A percentile compares a stretch with the other conserved stretches of the same genome.
phyloP scores from a whole-genome alignment of 2,888 invertebrate genomes.

The Acronicta alni region DNA sequence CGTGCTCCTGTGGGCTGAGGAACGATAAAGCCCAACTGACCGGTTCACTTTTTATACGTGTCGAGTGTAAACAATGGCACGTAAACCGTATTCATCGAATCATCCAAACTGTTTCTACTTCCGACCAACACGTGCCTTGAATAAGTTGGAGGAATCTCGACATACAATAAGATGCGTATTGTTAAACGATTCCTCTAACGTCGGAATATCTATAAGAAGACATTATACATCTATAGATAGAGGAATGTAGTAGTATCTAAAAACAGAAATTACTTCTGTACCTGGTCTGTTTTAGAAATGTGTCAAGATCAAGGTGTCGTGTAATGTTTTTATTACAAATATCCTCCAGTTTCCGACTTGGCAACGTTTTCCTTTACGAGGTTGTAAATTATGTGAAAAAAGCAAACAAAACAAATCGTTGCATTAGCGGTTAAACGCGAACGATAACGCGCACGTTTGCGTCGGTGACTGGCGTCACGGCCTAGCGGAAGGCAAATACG shows the following conservation, averaged over 20 bases:
- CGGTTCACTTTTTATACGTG: conserved; percentile 87
- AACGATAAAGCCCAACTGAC: conserved; percentile 85
- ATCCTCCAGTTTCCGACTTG: conserved; percentile 31
- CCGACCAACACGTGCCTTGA: conserved; percentile 73
- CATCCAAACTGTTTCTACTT: conserved; percentile 82
- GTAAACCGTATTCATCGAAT: conserved; percentile 85
- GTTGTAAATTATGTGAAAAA: conserved; percentile 42
- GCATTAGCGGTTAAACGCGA: conserved; percentile 44
- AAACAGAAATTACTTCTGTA: conserved; percentile 3
- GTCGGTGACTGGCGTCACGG: conserved; percentile 65
- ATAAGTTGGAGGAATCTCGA: conserved; percentile 51
- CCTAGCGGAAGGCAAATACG: conserved; percentile 78
- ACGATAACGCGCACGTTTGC: conserved; percentile 61
- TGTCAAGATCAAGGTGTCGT: conserved; percentile 35
- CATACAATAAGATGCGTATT: conserved; percentile 30
- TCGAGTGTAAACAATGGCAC: conserved; percentile 86
- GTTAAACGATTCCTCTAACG: conserved; percentile 5
- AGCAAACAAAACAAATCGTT: conserved; percentile 45
- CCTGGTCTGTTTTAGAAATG: conserved; percentile 17
- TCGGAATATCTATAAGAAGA: neutral
- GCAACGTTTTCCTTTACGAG: conserved; percentile 39
- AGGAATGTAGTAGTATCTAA: neutral
- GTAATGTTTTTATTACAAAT: conserved; percentile 31
- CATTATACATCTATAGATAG: neutral
- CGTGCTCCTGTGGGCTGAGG: conserved; percentile 80